Evolutionary conservation across 1,140 invertebrate species (phyloP), one percentile per base, ranked within the genome.

Genomic region (Yoshiicerus persimilis): DNA sequence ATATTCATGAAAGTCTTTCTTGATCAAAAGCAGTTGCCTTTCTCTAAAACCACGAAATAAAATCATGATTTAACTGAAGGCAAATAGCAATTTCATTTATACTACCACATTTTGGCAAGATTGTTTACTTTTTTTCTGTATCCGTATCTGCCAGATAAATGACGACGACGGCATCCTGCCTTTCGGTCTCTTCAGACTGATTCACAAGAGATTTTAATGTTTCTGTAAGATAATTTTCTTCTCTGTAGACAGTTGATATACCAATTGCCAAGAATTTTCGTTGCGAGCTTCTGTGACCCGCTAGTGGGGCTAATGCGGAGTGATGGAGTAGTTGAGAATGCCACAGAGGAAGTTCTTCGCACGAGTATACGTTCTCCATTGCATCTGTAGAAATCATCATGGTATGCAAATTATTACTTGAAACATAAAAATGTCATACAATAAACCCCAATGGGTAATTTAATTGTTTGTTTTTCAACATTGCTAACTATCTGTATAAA

Each of bases 141-240:
- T 88, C 87, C 16, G 86, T 86, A 75, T 90, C 89, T 13, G 90
- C 90, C 39, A 89, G 77, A 64, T 87, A 89, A 64, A 90, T 88
- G 20, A 90, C 77, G 5, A 91, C 85, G 27, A 84, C 41, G 5
- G 87, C 87, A 62, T 86, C 56, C 27, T 80, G 85, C 32, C 90
- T 39, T 56, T 91, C 88, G 11, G 87, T 86, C 11, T 62, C 38
- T 20, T 80, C 84, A 32, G 90, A 90, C 32, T 91, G 70, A 27
- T 84, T 32, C 27, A 91, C 70, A 16, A 91, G 62, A 13, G 90
- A 90, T 34, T 56, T 38, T 32, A 91, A 70, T 4, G 90, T 91
- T 87, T 86, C 32, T 9, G 47, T 34, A 32, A 91, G 56, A 80
- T 91, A 91, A 84, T 90, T 88, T 62, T 91, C 89, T 38, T 89